phyloP scores from a whole-genome alignment of 2,797 vertebrate genomes.

The Notamacropus eugenii region DNA sequence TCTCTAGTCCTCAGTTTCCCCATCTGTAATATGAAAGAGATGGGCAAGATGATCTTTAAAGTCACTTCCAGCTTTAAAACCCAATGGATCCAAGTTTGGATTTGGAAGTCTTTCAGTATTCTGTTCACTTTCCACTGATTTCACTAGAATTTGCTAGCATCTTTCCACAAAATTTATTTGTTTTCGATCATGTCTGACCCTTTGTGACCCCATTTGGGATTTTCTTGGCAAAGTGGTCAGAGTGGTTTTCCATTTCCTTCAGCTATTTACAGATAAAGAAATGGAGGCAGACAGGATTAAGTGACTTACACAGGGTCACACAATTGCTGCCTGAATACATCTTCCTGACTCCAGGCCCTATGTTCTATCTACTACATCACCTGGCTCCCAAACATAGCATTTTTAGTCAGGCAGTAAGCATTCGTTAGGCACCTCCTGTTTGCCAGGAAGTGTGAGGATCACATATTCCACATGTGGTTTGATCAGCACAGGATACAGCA shows the following conservation, averaged over 20 bases:
- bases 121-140: neutral
- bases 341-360: no score
- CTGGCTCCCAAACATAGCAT: no score
- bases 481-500: neutral
- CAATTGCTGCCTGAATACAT: no score
- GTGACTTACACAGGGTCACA: no score
- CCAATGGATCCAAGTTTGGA: no score
- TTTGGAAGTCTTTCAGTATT: neutral
- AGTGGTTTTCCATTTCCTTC: no score
- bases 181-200: no score
- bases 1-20: neutral
- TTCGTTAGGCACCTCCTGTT: neutral
- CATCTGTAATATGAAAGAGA: neutral
- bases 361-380: no score
- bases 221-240: no score
- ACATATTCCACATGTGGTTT: neutral
- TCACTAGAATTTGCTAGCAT: neutral
- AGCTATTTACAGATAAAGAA: no score
- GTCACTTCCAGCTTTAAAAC: neutral
- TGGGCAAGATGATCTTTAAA: neutral
- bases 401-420: neutral
- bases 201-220: neutral
- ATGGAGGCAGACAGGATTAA: no score
- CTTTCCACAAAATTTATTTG: neutral
- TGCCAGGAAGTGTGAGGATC: neutral